Evolutionary conservation across 2,888 invertebrate species (phyloP).

Genomic region (Allolobophora icterica): DNA sequence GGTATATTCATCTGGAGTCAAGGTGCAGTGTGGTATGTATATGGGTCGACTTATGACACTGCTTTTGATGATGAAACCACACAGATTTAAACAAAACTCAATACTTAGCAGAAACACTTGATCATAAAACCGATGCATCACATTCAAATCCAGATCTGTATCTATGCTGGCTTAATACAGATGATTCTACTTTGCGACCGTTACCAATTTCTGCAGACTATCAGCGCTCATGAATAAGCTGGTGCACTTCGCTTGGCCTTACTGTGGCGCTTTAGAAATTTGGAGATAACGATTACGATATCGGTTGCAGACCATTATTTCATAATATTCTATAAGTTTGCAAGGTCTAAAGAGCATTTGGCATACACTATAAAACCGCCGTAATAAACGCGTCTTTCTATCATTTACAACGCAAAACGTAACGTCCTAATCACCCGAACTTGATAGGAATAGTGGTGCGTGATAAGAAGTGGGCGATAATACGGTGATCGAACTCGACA

Average conservation of each 20-base stretch:
- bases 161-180: not conserved
- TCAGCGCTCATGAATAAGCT: no score
- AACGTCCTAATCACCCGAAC: not conserved
- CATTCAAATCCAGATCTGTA: not conserved
- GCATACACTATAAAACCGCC: not conserved
- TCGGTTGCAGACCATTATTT: no score
- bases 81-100: not conserved
- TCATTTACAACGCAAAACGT: not conserved
- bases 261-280: no score
- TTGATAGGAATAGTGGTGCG: not conserved
- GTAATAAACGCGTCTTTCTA: not conserved
- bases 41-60: no score
- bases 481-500: not conserved
- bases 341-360: not conserved
- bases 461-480: slow-evolving; percentile 1
- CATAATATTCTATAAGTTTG: no score
- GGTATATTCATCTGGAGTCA: no score
- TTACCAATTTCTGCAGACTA: no score
- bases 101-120: not conserved
- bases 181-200: not conserved
- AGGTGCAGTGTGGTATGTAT: no score
- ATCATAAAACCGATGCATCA: not conserved
- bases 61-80: not conserved
- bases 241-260: no score
- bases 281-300: no score